Base-by-base conservation (phyloP, 1,140 invertebrate species). In the Zaprionus camerounensis region DNA sequence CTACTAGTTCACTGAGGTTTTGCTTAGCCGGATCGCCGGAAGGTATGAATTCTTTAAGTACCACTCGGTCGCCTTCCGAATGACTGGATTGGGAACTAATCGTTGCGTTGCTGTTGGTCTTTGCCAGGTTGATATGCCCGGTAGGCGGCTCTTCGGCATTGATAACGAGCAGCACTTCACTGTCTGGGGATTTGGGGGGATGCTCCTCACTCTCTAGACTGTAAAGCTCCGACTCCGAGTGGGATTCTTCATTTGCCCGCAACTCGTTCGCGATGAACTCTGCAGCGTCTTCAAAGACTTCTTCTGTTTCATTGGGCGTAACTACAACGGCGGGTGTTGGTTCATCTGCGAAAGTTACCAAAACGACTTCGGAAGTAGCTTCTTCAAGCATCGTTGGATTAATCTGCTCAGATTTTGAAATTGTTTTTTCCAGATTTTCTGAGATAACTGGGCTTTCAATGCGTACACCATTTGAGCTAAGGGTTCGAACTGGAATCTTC, bases 1-100 rank as follows among this genome's bases (percentile, higher is more conserved):
- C 93, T 4, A 95, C 94, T 34, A 95, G 93, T 70, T 94, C 94
- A 59, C 92, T 94, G 3, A 94, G 91, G 80, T 94, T 94, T 69
- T 93, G 94, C 38, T 91, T 92, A 7, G 81, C 58, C 0, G 88
- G 84, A 79, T 92, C 91, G 5, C 90, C 78, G 4, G 91, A 92
- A 24, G 91, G 91, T 49, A 91, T 61, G 28, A 91, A 92, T 24
- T 92, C 91, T 17, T 84, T 81, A 3, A 88, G 69, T 0, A 78
- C 69, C n/a, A 74, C 53, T 17, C 73, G 78, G 4, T 75, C 62
- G 0, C 62, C 57, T 34, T 78, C 82, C 0, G 79, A 81, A 1
- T 76, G 77, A 58, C 64, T 81, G 4, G 85, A 81, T 3, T 81
- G 63, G 3, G 85, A 78, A 4, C 58, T 78, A 28, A 92, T 26